These are phyloP conservation scores for Zosterops lateralis DNA, from an alignment of 2,113 vertebrate genomes.

Conservation along the genomic window DNA sequence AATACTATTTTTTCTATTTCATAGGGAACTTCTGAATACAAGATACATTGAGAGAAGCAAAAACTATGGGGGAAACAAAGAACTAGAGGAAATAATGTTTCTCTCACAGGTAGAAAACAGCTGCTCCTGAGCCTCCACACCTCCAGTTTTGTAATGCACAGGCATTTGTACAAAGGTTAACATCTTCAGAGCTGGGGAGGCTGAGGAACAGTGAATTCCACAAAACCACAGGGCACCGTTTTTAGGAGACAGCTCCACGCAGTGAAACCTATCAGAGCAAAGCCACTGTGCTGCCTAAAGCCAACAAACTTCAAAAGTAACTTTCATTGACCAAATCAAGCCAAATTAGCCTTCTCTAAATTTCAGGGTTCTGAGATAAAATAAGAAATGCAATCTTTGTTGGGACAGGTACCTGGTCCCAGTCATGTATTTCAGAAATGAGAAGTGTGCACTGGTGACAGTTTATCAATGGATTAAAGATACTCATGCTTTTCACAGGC, in stretches of 20 bases:
- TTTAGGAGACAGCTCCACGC: neutral
- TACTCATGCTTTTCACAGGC: neutral
- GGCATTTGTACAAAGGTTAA: neutral
- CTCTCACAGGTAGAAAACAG: neutral
- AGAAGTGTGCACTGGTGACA: neutral
- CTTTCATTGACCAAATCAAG: neutral
- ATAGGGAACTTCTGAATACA: neutral
- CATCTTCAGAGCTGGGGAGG: neutral
- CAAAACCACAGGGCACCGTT: neutral
- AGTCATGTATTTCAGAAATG: neutral
- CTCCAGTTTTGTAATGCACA: neutral
- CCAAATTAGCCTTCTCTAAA: neutral
- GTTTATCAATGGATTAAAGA: neutral
- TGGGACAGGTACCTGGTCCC: neutral
- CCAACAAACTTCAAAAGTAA: neutral
- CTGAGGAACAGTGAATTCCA: neutral
- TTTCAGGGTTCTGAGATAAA: neutral
- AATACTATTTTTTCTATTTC: neutral
- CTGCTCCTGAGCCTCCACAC: neutral
- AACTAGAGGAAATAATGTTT: neutral
- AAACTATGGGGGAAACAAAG: neutral
- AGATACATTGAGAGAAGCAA: neutral
- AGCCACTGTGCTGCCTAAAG: neutral
- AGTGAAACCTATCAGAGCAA: neutral
- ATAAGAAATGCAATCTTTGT: neutral